phyloP scores from a whole-genome alignment of 2,113 vertebrate species.

The Thymallus thymallus region DNA sequence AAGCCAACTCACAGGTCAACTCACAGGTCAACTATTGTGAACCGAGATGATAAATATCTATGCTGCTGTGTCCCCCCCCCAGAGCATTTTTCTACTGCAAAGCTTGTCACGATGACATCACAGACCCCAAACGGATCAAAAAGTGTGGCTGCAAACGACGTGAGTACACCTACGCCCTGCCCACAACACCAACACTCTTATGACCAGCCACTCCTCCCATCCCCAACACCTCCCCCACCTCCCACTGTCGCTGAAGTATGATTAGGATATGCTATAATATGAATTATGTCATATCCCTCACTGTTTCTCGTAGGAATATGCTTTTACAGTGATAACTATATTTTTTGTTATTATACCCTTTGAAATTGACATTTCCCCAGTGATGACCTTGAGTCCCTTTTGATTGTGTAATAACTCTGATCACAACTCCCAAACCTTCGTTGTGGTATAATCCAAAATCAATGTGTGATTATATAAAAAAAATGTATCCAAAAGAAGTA shows the following conservation, averaged over 20 bases:
- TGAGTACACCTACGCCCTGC: slow-evolving; percentile 77
- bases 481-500: not conserved
- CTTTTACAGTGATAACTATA: slow-evolving; percentile 9
- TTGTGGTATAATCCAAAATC: slow-evolving; percentile 33
- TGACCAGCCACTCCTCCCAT: not conserved
- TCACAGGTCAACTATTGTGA: no score
- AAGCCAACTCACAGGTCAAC: no score
- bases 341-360: slow-evolving; percentile 22
- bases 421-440: slow-evolving; percentile 30
- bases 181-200: slow-evolving; percentile 1
- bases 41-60: slow-evolving; percentile 55
- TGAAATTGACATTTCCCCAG: slow-evolving; percentile 11
- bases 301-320: slow-evolving; percentile 38
- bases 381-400: slow-evolving; percentile 14
- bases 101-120: slow-evolving; percentile 99
- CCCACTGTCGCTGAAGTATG: not conserved
- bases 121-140: slow-evolving; percentile 98
- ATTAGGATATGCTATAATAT: not conserved
- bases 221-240: not conserved
- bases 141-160: slow-evolving; percentile 99
- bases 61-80: slow-evolving; percentile 66
- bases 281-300: slow-evolving; percentile 20
- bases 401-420: slow-evolving; percentile 5
- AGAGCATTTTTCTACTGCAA: slow-evolving; percentile 99
- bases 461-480: slow-evolving; percentile 20